Base-by-base conservation (phyloP, 2,113 vertebrate species). In the Ifrita kowaldi region DNA sequence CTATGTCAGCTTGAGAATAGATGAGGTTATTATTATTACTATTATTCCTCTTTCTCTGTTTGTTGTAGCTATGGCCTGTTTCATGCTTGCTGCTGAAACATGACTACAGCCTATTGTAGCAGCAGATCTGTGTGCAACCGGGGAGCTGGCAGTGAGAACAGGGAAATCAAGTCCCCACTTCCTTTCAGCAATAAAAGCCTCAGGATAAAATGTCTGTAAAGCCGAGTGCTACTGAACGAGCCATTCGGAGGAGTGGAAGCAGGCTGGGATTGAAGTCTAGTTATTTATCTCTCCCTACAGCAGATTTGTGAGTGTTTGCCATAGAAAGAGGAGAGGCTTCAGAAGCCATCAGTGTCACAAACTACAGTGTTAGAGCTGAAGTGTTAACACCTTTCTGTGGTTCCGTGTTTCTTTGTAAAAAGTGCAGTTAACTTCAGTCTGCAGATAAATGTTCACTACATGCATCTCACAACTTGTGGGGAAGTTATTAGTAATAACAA, bases 151-250 rank as follows among this genome's bases (percentile, higher is more conserved):
- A 49, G 50, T n/a, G 62, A 50, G 78, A 94, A 71, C 16, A 18
- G 70, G 37, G 67, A 93, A 94, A 74, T 80, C 47, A 19, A 22
- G 55, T 90, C 75, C 59, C 37, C 37, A 22, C 55, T 83, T 96
- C 70, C 89, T 87, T 83, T 79, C 78, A 65, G 55, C 1, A 19
- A 95, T 67, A 83, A 85, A 92, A 96, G 70, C 89, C 82, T 83
- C 70, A 16, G 94, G 75, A 95, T 90, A 93, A 91, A 89, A 90
- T 13, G 55, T 50, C 84, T 82, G 74, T 49, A 73, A 83, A 93
- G 74, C 78, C 1, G 1, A 90, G 70, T 30, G 70, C 78, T 85
- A 63, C 81, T 83, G 84, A 76, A 65, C 16, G 33, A 76, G 65
- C 44, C 0, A 3, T 49, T 87, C 10, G 35, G 62, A 89, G 82